A percentile compares a stretch with the other conserved stretches of the same genome.
These are phyloP conservation scores for Physella acuta DNA, from an alignment of 1,140 invertebrate species.

Conservation along the genomic window DNA sequence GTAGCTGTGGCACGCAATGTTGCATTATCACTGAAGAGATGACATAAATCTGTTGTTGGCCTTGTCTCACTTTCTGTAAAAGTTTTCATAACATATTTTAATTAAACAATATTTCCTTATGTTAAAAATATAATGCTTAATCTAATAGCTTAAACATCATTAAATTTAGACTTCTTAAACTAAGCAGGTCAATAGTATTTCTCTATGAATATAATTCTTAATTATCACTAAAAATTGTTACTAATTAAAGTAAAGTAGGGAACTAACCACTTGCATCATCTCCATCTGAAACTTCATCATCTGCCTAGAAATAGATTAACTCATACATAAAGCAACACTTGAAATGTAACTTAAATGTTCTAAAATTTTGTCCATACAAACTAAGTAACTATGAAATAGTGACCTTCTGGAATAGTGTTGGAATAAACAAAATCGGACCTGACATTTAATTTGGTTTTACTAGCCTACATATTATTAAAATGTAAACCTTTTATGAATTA, in stretches of 20 bases:
- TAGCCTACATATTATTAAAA: neutral
- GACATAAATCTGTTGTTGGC: constrained; percentile 11
- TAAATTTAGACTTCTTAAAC: too few species aligned
- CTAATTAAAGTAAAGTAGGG: too few species aligned
- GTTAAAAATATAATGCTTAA: neutral
- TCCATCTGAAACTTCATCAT: constrained; percentile 24
- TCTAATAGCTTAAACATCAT: neutral
- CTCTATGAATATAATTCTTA: neutral
- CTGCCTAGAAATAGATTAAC: constrained; percentile 8
- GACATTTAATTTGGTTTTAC: neutral
- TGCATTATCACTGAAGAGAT: constrained; percentile 15
- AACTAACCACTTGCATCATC: constrained; percentile 22
- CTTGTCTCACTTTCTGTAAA: constrained; percentile 7
- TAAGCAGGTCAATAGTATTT: neutral
- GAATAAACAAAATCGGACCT: neutral
- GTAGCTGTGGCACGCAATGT: constrained; percentile 11
- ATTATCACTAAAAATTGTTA: neutral
- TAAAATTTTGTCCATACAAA: neutral
- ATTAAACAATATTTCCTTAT: neutral
- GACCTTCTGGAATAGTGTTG: neutral
- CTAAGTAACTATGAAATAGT: neutral
- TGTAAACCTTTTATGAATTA: neutral
- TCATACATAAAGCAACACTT: neutral
- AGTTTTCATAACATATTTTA: neutral
- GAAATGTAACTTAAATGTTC: neutral